These are phyloP conservation scores for Recurvirostra avosetta DNA, from an alignment of 2,113 vertebrate genomes.

Conservation along the genomic window DNA sequence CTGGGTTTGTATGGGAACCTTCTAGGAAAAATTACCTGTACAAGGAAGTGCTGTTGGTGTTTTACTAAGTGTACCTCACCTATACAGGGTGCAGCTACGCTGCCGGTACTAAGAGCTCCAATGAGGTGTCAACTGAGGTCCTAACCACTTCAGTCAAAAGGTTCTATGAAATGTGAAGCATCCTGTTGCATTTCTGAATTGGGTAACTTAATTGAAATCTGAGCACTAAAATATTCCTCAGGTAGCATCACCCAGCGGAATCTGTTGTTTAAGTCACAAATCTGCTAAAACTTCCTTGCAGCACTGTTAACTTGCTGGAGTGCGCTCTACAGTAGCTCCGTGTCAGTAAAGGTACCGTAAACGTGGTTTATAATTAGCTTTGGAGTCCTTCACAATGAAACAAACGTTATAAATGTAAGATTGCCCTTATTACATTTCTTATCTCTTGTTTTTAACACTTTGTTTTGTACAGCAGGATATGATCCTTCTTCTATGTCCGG, in stretches of 20 bases:
- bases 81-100: neutral
- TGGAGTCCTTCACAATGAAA: neutral
- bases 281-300: neutral
- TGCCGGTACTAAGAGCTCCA: neutral
- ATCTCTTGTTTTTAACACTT: slow-evolving; percentile 7
- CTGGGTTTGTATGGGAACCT: neutral
- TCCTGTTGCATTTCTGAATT: neutral
- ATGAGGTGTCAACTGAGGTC: neutral
- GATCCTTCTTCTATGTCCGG: slow-evolving; percentile 30
- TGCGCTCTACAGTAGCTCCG: neutral
- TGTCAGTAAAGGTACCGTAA: neutral
- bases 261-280: neutral
- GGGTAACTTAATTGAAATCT: neutral
- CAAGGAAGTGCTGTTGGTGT: neutral
- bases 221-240: neutral
- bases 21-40: neutral
- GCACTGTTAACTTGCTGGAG: neutral
- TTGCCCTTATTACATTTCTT: neutral
- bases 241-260: neutral
- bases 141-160: neutral
- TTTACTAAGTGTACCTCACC: neutral
- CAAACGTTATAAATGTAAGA: neutral
- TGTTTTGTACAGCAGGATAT: slow-evolving; percentile 55
- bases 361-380: neutral
- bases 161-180: neutral